phyloP scores from a whole-genome alignment of 2,797 vertebrate species.

The Tangara arthus region DNA sequence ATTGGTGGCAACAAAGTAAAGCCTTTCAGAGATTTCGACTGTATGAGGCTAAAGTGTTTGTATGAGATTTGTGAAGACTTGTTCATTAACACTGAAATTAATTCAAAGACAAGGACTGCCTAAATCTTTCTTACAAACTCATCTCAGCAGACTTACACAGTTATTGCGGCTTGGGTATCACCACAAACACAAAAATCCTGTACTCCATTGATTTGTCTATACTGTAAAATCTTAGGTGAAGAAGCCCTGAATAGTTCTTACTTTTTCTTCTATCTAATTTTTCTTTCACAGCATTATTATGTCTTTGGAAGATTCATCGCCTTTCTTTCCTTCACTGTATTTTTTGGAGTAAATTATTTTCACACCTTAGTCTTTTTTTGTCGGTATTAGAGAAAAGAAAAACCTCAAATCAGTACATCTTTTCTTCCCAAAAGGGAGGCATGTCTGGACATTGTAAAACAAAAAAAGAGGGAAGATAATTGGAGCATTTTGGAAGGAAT shows the following conservation, averaged over 20 bases:
- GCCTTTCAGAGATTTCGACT: not conserved
- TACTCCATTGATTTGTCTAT: not conserved
- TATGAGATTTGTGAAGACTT: not conserved
- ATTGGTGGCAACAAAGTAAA: not conserved
- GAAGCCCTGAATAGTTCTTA: not conserved
- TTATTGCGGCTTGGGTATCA: not conserved
- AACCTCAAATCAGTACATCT: not conserved
- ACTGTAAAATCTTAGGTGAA: not conserved
- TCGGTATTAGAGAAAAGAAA: not conserved
- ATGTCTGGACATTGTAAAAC: not conserved
- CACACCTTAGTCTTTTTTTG: not conserved
- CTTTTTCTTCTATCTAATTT: not conserved
- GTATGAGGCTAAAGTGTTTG: not conserved
- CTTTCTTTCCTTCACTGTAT: not conserved
- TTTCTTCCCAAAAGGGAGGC: not conserved
- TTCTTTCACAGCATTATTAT: not conserved
- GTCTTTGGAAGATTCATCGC: not conserved
- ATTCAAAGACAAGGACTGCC: not conserved
- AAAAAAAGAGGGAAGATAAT: not conserved
- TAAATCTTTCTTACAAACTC: not conserved
- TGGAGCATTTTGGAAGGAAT: not conserved
- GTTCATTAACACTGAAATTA: not conserved
- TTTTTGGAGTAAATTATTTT: not conserved
- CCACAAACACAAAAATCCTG: not conserved
- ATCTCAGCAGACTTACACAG: not conserved